Conservation (phyloP, 2,797 vertebrate species). For the Falco rusticolus region DNA sequence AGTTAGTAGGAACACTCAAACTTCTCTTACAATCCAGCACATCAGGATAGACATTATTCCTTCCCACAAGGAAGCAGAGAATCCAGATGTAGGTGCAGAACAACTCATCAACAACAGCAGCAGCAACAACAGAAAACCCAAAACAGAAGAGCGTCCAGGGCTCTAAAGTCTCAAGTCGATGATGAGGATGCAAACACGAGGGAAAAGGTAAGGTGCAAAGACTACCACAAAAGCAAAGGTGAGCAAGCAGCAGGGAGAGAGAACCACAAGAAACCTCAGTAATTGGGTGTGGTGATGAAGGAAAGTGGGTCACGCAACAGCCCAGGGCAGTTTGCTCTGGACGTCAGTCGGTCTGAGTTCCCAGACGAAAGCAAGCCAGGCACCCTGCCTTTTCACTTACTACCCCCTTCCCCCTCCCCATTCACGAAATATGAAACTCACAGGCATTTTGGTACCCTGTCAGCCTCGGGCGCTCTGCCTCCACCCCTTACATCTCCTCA, state of each 20-base stretch:
- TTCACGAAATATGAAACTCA: background rate
- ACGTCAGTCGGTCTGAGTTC: slow-evolving; percentile 14
- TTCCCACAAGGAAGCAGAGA: background rate
- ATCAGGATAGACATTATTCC: background rate
- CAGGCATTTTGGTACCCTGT: background rate
- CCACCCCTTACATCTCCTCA: background rate
- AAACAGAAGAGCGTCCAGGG: background rate
- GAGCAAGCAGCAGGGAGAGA: background rate
- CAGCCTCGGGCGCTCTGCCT: background rate
- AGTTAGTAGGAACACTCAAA: background rate
- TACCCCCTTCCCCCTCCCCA: background rate
- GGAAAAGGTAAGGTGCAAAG: background rate
- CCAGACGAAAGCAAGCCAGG: slow-evolving; percentile 5
- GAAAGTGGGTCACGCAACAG: slow-evolving; percentile 80
- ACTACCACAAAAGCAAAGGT: slow-evolving; percentile 17
- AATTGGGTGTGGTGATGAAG: slow-evolving; percentile 73
- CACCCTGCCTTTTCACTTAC: background rate
- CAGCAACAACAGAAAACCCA: background rate
- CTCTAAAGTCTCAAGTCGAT: background rate
- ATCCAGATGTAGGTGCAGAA: background rate
- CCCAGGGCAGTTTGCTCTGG: slow-evolving; percentile 72
- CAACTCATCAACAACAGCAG: background rate
- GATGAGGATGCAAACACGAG: background rate
- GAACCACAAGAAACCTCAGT: slow-evolving; percentile 54
- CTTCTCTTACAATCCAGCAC: background rate